These are phyloP conservation scores for Microtus richardsoni DNA, from an alignment of 2,113 vertebrate genomes.

Conservation along the genomic window DNA sequence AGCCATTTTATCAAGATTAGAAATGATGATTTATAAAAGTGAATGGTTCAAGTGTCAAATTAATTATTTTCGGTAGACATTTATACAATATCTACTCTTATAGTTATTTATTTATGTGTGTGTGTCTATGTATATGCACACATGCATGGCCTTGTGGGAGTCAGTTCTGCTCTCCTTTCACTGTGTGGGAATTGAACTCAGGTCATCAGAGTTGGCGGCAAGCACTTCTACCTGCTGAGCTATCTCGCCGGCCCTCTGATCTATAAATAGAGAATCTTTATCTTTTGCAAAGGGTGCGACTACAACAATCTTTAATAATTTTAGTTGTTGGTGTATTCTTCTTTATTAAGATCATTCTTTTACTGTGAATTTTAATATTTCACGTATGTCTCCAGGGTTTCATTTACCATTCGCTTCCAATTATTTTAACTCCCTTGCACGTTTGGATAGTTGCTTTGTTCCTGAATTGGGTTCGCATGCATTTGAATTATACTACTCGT, in stretches of 20 bases:
- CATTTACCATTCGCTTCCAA: neutral
- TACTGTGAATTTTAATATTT: neutral
- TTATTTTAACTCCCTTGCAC: neutral
- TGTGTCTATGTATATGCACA: neutral
- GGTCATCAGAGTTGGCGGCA: neutral
- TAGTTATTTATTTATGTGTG: neutral
- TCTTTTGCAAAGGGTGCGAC: neutral
- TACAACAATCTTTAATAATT: neutral
- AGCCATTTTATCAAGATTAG: neutral
- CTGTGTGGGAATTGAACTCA: neutral
- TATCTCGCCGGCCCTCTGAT: too few species aligned
- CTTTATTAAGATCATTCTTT: neutral
- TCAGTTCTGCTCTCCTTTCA: neutral
- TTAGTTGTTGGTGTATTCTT: neutral
- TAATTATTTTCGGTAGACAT: neutral
- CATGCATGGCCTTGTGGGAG: neutral
- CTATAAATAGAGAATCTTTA: neutral
- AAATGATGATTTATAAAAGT: neutral
- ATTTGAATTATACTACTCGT: neutral
- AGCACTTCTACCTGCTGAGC: neutral
- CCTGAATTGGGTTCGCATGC: neutral
- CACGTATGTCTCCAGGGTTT: neutral
- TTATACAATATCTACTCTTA: neutral
- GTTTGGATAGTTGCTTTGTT: neutral
- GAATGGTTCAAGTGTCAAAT: too few species aligned